Base-by-base conservation (phyloP, 2,113 vertebrate genomes). In the Melanerpes aurifrons region DNA sequence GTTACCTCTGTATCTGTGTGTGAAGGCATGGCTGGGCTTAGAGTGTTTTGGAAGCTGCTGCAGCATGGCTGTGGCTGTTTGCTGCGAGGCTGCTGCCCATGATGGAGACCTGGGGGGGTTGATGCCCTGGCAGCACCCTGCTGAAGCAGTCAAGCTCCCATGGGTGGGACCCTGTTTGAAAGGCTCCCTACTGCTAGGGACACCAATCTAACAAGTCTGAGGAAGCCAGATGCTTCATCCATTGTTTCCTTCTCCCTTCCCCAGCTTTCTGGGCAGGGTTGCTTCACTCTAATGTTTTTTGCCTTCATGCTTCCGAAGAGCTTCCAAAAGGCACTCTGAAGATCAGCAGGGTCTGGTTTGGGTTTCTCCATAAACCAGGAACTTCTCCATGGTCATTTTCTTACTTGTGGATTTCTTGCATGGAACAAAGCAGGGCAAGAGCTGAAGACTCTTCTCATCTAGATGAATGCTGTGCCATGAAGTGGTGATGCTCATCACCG, bases 381-480 rank as follows among this genome's bases (percentile, higher is more conserved):
- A 8, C 5, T 5, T 68, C 58, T 59, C 29, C 12, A 3, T 0
- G 0, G 21, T 9, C 7, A 0, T 32, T 15, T 14, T 3, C 31
- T 9, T 15, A 0, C 2, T 18, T 14, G 22, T 18, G 28, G 15
- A 7, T 71, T 58, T 31, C 15, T 54, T 5, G 0, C 1, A 0
- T 0, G 1, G 56, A n/a, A 32, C 66, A 16, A 40, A 15, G 4
- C 31, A 2, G 48, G 24, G 7, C 19, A 10, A 15, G 62, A 9
- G 37, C 54, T 2, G 0, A 54, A 69, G 64, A 6, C 13, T 24
- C 12, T 1, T 9, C 59, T 12, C 31, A 17, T 4, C n/a, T 79
- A 1, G 2, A 5, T 0, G 7, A 5, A 17, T 0, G 1, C 14
- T 16, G 68, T 35, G 69, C 32, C 72, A 0, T 0, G 3, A 3